Evolutionary conservation across 30 jellyfish, hydroid and myxozoan species (phyloP), one percentile per base, ranked within the genome.

Genomic region (Clytia hemisphaerica): DNA sequence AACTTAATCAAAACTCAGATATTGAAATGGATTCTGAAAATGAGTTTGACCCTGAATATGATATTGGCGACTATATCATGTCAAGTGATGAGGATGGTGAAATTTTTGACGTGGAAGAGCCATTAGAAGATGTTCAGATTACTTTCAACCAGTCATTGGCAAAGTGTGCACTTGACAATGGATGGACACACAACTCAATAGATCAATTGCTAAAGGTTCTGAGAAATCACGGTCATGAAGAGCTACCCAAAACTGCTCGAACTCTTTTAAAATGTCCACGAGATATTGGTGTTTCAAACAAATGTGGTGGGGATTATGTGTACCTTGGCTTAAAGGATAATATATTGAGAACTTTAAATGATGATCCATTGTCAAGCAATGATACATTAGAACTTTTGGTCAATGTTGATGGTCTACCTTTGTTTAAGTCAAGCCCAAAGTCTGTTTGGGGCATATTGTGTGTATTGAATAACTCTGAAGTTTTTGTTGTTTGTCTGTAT

Each of bases 401-500:
- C 18, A 72, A 40, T 65, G 57, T 72, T 57, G 84, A 72, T 72
- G 84, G 79, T 62, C 34, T 72, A 37, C 84, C 82, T 16, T 26
- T 74, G 25, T 74, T 24, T 47, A 38, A 46, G 1, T 60, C 87
- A 74, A 31, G 70, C 64, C 37, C 34, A 26, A 61, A 33, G 21
- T 59, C 58, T 25, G 28, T 74, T 35, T 58, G 87, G 87, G 73
- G 73, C 37, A 58, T 58, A 42, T 53, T 74, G 50, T 38, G 65
- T 34, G 28, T 37, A 18, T 59, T 74, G 31, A 63, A 59, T 40
- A 55, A 66, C 72, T 31, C n/a, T 68, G 75, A 60, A 22, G 32
- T 74, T 19, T 74, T 74, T 46, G 38, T 61, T 58, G 79, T 78
- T 67, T 78, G 76, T 44, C 61, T 67, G 6, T 78, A 18, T 58